Evolutionary conservation across 1,140 invertebrate species (phyloP).

Genomic region (Pseudomyrmex cubaensis): DNA sequence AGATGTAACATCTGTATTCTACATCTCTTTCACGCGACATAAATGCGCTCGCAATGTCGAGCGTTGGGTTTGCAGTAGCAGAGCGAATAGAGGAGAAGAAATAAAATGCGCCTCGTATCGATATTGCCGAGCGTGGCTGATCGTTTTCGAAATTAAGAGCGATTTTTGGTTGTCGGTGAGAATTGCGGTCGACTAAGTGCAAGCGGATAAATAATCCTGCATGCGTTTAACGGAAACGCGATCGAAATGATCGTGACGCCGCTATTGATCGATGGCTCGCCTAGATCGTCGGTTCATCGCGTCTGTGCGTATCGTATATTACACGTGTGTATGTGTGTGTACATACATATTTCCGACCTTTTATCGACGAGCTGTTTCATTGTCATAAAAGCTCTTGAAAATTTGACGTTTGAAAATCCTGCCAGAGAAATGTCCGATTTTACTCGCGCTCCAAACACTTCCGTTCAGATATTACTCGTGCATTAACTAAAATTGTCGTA

Average conservation of each 20-base stretch:
- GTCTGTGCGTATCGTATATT: not conserved
- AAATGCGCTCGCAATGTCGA: not conserved
- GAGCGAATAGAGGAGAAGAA: not conserved
- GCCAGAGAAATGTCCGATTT: slow-evolving; percentile 18
- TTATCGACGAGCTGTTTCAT: slow-evolving; percentile 7
- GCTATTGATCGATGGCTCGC: slow-evolving; percentile 65
- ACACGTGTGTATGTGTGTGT: no score
- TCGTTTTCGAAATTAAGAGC: slow-evolving; percentile 74
- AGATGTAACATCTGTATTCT: not conserved
- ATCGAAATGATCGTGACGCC: slow-evolving; percentile 64
- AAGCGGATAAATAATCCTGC: slow-evolving; percentile 73
- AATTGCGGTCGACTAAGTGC: slow-evolving; percentile 70
- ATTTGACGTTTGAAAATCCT: slow-evolving; percentile 30
- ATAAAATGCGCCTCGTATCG: slow-evolving; percentile 5
- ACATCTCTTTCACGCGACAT: not conserved
- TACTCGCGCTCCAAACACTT: slow-evolving; percentile 4
- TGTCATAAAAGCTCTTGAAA: slow-evolving; percentile 3
- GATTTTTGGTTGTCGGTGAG: slow-evolving; percentile 71
- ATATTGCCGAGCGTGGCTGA: slow-evolving; percentile 66
- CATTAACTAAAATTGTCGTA: slow-evolving; percentile 13
- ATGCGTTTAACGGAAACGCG: slow-evolving; percentile 60
- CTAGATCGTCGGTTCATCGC: slow-evolving; percentile 30
- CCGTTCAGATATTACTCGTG: slow-evolving; percentile 14
- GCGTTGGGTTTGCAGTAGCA: not conserved
- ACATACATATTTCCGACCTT: not conserved